phyloP scores from a whole-genome alignment of 2,113 vertebrate species.

The Myotis brandtii region DNA sequence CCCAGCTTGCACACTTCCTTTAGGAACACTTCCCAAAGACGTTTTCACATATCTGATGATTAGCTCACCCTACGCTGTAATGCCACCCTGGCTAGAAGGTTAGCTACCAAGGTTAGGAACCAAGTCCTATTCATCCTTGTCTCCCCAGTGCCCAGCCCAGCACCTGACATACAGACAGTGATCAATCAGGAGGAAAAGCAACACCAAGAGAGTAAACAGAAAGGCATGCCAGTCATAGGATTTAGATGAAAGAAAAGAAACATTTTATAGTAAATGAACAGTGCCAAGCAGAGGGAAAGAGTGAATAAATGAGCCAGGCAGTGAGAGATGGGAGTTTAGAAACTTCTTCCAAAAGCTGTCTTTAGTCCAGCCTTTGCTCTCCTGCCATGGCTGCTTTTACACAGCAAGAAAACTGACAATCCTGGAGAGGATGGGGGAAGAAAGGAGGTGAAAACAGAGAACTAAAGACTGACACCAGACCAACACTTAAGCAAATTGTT shows the following conservation, averaged over 20 bases:
- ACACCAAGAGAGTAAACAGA: neutral
- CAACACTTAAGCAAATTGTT: neutral
- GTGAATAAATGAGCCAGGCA: neutral
- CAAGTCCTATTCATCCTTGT: neutral
- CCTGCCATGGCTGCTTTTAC: neutral
- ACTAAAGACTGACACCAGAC: neutral
- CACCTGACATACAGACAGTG: neutral
- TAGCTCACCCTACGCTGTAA: neutral
- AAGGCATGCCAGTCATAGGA: neutral
- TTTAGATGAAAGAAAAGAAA: conserved; percentile 23
- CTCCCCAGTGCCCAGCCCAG: neutral
- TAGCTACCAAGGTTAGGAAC: neutral
- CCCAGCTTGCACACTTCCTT: neutral
- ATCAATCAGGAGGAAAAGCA: conserved; percentile 1
- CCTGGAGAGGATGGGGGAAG: neutral
- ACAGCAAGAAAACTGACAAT: neutral
- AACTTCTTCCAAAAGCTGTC: neutral
- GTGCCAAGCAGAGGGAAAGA: neutral
- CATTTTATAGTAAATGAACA: neutral
- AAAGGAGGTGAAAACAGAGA: neutral
- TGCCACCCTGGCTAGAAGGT: neutral
- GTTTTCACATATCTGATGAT: too few species aligned
- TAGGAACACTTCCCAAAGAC: neutral
- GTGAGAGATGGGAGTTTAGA: neutral
- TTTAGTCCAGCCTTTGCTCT: neutral